Percentiles rank a stretch among this genome's conserved stretches.
These are phyloP conservation scores for Antheraea yamamai DNA, from an alignment of 2,888 invertebrate species.

Conservation along the genomic window DNA sequence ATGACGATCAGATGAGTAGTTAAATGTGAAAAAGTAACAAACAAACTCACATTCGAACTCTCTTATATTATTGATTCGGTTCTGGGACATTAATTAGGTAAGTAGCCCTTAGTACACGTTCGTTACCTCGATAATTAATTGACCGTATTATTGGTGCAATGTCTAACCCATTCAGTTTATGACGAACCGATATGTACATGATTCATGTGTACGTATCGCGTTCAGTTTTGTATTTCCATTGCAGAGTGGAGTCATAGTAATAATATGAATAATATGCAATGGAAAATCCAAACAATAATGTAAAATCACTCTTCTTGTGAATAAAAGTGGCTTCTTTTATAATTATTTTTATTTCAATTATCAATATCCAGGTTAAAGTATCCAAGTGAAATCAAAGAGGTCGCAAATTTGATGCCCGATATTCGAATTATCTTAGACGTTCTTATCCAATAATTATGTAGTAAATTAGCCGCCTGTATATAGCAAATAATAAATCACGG, in stretches of 20 bases:
- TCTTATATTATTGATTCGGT: slow-evolving; percentile 43
- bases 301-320: background rate
- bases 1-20: too few species aligned
- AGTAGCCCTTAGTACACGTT: slow-evolving; percentile 65
- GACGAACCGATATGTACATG: slow-evolving; percentile 24
- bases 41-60: background rate
- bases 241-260: background rate
- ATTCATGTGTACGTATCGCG: slow-evolving; percentile 18
- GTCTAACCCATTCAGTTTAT: slow-evolving; percentile 59
- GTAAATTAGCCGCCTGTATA: too few species aligned
- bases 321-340: background rate
- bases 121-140: slow-evolving; percentile 70
- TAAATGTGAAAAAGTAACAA: too few species aligned
- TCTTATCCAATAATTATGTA: too few species aligned
- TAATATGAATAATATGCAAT: background rate
- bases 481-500: too few species aligned
- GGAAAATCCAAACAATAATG: background rate
- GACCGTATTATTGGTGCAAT: slow-evolving; percentile 72
- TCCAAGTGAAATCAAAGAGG: too few species aligned
- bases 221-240: slow-evolving; percentile 1
- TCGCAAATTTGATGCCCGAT: too few species aligned
- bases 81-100: slow-evolving; percentile 75
- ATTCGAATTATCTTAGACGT: too few species aligned
- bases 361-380: too few species aligned
- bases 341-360: background rate